Base-by-base conservation (phyloP, 2,797 vertebrate genomes). In the Neosilurus hyrtlii region DNA sequence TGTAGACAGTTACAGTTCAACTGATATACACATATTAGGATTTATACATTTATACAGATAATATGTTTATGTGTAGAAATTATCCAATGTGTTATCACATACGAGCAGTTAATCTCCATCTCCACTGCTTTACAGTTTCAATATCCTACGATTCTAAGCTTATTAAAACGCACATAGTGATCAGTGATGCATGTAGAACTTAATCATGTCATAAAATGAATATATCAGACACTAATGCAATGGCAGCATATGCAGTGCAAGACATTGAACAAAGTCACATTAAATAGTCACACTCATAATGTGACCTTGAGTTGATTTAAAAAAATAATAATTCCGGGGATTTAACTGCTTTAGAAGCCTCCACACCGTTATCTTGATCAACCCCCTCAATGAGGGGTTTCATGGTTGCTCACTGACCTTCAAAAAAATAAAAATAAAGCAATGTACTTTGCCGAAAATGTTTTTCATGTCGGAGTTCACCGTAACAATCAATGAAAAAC, bases 171-270 rank as follows among this genome's bases (percentile, higher is more conserved):
- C 43, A 11, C 63, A 63, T 7, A 18, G 61, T 18, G 75, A 63
- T 65, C 75, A 51, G 8, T 78, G 75, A 51, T 51, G 75, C 59
- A 2, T 63, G 14, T 51, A 24, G 75, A 78, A 78, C 37, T 63
- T 65, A 78, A 26, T 63, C 15, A 18, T 51, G 57, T 63, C 37
- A 18, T 59, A 7, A 59, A 75, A 57, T 75, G 54, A 59, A 35
- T 75, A 35, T 75, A 75, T 63, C 22, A 62, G 22, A 78, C 51
- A n/a, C 59, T 51, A 63, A 56, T 51, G 59, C 75, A 24, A 62
- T 15, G 10, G 59, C 10, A 62, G 59, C 59, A 49, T 49, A 63
- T 9, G 43, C 43, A 51, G 51, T 51, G 37, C 9, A 63, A 63
- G 61, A 43, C 20, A 61, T 2, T 61, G 11, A 76, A 56, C 0